These are phyloP conservation scores for Puntigrus tetrazona DNA, from an alignment of 2,113 vertebrate genomes.

Conservation along the genomic window DNA sequence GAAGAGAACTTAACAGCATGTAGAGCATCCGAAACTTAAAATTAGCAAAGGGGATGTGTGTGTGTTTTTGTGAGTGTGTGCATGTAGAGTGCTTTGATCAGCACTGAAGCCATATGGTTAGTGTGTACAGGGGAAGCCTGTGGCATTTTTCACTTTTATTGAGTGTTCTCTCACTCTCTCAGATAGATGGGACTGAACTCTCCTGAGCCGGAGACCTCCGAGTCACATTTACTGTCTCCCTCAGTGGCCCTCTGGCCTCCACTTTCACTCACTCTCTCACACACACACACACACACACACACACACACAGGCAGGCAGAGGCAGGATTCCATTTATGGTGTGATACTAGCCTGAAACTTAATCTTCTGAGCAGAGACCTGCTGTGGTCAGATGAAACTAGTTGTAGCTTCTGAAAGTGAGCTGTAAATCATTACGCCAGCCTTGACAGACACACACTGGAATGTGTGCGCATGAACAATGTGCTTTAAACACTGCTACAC, in stretches of 20 bases:
- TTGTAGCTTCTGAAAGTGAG: conserved; percentile 72
- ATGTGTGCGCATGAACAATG: conserved; percentile 40
- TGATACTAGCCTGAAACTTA: conserved; percentile 67
- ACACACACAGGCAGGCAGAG: conserved; percentile 12
- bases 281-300: conserved; percentile 34
- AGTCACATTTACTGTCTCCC: conserved; percentile 69
- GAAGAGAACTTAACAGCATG: conserved; percentile 66
- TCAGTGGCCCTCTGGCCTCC: conserved; percentile 73
- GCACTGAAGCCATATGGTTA: conserved; percentile 70
- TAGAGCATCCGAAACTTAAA: conserved; percentile 61
- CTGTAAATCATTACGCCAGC: conserved; percentile 40
- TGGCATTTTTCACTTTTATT: conserved; percentile 77
- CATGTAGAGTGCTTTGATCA: conserved; percentile 66
- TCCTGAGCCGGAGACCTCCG: conserved; percentile 67
- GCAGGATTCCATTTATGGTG: conserved; percentile 40
- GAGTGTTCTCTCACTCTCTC: conserved; percentile 65
- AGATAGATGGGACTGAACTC: conserved; percentile 65
- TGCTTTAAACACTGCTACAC: conserved; percentile 21
- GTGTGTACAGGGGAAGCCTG: conserved; percentile 58
- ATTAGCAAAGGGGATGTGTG: conserved; percentile 64
- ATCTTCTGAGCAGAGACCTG: conserved; percentile 72
- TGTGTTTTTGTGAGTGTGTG: conserved; percentile 37
- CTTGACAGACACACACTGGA: conserved; percentile 22
- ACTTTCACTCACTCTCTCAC: conserved; percentile 70
- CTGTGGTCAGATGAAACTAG: conserved; percentile 72